phyloP scores from a whole-genome alignment of 2,888 invertebrate genomes.

The Drosophila eohydei region DNA sequence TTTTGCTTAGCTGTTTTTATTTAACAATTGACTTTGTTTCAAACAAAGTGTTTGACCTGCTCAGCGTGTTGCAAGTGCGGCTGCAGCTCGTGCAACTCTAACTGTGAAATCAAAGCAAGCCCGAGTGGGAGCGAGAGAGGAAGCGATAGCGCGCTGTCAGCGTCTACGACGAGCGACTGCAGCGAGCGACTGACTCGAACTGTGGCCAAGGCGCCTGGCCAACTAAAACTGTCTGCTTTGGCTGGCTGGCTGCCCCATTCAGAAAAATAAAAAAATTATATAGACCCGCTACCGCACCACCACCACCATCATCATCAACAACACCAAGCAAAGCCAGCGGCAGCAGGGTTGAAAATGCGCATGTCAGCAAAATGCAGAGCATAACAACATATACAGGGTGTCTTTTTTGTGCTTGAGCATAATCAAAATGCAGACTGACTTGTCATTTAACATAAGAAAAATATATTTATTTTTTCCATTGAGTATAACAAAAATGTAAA shows the following conservation, averaged over 20 bases:
- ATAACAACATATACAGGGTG: conserved; percentile 30
- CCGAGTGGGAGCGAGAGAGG: conserved; percentile 13
- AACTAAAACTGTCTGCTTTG: conserved; percentile 15
- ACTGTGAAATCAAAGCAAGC: neutral
- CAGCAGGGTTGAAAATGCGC: conserved; percentile 73
- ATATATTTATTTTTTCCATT: neutral
- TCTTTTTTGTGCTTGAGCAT: neutral
- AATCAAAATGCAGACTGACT: conserved; percentile 56
- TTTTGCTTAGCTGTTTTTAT: conserved; percentile 2
- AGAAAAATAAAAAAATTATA: conserved; percentile 33
- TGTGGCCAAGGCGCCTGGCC: conserved; percentile 41
- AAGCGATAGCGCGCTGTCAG: conserved; percentile 35
- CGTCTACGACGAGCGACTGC: conserved; percentile 54
- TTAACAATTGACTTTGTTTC: conserved; percentile 17
- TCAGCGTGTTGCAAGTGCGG: conserved; percentile 28
- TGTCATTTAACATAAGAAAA: neutral
- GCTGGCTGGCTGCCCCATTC: conserved; percentile 42
- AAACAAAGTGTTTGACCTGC: conserved; percentile 8
- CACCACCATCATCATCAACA: conserved; percentile 21
- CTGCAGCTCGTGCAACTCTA: conserved; percentile 34
- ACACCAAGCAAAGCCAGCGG: neutral
- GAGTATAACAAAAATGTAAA: neutral
- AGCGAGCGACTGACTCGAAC: conserved; percentile 68
- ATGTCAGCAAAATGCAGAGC: conserved; percentile 71
- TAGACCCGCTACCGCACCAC: conserved; percentile 17